Percentiles rank a stretch among this genome's conserved stretches.
phyloP scores from a whole-genome alignment of 2,113 vertebrate species.

The Oophaga pumilio region DNA sequence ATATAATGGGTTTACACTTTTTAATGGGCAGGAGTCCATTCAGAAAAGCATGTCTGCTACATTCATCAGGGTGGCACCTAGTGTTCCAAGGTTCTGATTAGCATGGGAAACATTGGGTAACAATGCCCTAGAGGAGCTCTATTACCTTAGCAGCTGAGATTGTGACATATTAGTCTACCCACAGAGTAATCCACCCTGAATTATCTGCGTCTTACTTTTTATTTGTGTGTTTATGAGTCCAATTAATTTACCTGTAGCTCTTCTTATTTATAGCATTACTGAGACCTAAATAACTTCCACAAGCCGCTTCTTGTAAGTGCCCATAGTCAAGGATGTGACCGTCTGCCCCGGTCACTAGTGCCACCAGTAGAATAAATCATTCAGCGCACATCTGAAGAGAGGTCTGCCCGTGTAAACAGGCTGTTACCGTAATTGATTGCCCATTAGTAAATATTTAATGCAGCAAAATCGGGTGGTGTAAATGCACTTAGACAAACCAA shows the following conservation, averaged over 20 bases:
- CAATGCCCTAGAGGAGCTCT: conserved; percentile 33
- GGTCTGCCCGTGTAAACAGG: too few species aligned
- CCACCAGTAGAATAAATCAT: neutral
- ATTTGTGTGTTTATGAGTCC: neutral
- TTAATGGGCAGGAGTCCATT: conserved; percentile 27
- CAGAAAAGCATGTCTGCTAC: conserved; percentile 19
- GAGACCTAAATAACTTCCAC: neutral
- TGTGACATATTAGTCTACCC: conserved; percentile 23
- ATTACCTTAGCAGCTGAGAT: conserved; percentile 30
- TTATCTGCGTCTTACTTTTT: neutral
- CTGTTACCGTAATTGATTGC: too few species aligned
- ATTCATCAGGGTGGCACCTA: conserved; percentile 38
- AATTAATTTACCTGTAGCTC: neutral
- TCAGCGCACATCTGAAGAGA: neutral
- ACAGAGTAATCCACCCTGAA: conserved; percentile 14
- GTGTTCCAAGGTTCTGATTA: conserved; percentile 33
- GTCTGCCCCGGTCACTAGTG: too few species aligned
- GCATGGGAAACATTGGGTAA: conserved; percentile 43
- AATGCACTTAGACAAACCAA: too few species aligned
- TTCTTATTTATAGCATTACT: neutral
- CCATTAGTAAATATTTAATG: too few species aligned
- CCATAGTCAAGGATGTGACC: neutral
- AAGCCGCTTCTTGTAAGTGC: neutral
- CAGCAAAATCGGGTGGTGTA: too few species aligned
- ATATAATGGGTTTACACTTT: neutral